Percentiles rank a stretch among this genome's conserved stretches.
These are phyloP conservation scores for Fregata magnificens DNA, from an alignment of 2,113 vertebrate species.

Conservation along the genomic window DNA sequence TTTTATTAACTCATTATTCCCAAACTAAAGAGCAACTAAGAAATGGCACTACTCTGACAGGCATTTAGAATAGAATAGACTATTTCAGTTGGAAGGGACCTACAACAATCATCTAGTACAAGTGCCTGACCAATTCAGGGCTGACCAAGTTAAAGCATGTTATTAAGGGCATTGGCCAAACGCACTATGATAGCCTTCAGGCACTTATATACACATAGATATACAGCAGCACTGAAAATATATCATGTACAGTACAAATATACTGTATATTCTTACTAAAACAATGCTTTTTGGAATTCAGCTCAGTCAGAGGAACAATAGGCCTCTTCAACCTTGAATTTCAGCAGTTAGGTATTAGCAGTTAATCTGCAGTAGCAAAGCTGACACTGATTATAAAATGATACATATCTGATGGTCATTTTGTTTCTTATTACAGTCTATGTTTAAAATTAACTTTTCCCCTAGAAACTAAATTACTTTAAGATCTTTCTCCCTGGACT, in stretches of 20 bases:
- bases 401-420: neutral
- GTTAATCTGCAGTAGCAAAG: neutral
- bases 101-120: fast-evolving
- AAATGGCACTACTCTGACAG: neutral
- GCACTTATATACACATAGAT: fast-evolving
- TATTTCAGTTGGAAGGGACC: neutral
- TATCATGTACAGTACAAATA: neutral
- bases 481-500: neutral
- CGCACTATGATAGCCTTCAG: neutral
- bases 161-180: neutral
- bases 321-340: neutral
- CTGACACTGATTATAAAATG: neutral
- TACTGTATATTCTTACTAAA: neutral
- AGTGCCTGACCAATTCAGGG: neutral
- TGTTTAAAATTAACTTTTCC: neutral
- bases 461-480: neutral
- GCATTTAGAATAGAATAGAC: neutral
- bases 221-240: neutral
- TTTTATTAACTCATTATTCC: neutral
- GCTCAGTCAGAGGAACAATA: neutral
- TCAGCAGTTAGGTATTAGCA: neutral
- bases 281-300: neutral
- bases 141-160: neutral
- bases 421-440: neutral
- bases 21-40: neutral